A percentile compares a stretch with the other conserved stretches of the same genome.
Conservation (phyloP, 2,888 invertebrate species). For the Cataglyphis cursor region DNA sequence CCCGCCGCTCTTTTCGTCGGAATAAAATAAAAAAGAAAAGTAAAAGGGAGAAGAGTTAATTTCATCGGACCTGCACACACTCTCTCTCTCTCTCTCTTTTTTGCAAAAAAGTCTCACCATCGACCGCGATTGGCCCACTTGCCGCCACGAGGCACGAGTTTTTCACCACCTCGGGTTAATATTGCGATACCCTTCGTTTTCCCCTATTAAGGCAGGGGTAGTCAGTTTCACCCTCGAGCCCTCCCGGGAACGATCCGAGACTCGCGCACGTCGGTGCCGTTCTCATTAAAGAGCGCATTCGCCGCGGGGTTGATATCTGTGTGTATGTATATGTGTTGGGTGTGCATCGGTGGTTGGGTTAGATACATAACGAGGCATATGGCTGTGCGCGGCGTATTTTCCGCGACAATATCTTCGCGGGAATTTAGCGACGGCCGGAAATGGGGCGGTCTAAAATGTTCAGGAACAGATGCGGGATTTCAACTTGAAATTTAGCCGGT, state of each 20-base stretch:
- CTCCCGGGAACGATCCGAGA: constrained; percentile 44
- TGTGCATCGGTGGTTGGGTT: neutral
- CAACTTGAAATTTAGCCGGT: constrained; percentile 30
- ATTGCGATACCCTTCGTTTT: constrained; percentile 53
- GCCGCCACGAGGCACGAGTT: constrained; percentile 46
- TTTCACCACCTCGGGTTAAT: constrained; percentile 65
- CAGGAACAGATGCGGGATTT: neutral
- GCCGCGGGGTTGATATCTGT: constrained; percentile 18
- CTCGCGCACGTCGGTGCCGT: constrained; percentile 59
- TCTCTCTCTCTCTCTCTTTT: neutral
- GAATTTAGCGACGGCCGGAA: constrained; percentile 49
- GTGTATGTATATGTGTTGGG: neutral
- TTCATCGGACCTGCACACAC: constrained; percentile 3
- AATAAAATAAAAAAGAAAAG: constrained; percentile 22
- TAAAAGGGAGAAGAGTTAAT: constrained; percentile 38
- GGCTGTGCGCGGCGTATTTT: constrained; percentile 32
- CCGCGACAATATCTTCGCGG: constrained; percentile 35
- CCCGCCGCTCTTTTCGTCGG: neutral
- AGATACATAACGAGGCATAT: constrained; percentile 29
- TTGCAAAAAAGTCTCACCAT: constrained; percentile 37
- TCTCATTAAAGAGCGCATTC: constrained; percentile 69
- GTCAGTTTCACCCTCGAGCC: constrained; percentile 69
- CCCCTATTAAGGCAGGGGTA: constrained; percentile 49
- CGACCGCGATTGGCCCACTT: constrained; percentile 66
- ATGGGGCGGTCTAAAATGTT: constrained; percentile 35